Evolutionary conservation across 92 coral and sea anemone genomes (phyloP).

Genomic region (Heliopora coerulea): DNA sequence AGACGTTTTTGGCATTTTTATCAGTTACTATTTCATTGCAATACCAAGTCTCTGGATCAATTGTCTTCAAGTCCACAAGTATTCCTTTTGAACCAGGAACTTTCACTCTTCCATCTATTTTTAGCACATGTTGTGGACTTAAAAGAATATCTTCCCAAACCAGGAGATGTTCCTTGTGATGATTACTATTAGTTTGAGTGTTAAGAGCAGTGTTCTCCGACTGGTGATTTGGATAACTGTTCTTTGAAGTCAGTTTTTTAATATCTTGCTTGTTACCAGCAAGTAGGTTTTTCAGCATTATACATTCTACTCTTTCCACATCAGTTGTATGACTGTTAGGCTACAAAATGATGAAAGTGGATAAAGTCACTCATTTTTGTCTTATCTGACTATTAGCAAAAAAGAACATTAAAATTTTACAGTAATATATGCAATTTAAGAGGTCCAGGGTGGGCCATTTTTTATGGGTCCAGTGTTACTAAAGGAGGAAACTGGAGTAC

Average conservation of each 20-base stretch:
- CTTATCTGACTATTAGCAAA: no score
- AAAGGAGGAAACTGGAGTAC: no score
- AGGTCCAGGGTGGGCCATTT: no score
- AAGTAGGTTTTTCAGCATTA: conserved; percentile 13
- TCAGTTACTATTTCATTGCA: neutral
- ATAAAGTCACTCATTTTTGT: no score
- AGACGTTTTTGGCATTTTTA: neutral
- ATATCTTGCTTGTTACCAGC: neutral
- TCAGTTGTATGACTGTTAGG: neutral
- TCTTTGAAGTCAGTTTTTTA: neutral
- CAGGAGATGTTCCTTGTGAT: neutral
- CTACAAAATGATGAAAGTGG: neutral
- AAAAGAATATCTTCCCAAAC: conserved; percentile 20
- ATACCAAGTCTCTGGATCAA: conserved; percentile 27
- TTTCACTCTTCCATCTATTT: neutral
- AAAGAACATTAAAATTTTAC: no score
- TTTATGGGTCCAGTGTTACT: no score
- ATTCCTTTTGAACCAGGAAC: neutral
- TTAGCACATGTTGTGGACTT: neutral
- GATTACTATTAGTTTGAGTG: neutral
- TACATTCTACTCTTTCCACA: conserved; percentile 4
- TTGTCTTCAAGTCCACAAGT: neutral
- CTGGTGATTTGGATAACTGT: neutral
- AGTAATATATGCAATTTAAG: no score
- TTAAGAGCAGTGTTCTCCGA: neutral